Evolutionary conservation across 2,888 invertebrate genomes (phyloP), one percentile per base, ranked within the genome.

Genomic region (Drosophila multiciliata): DNA sequence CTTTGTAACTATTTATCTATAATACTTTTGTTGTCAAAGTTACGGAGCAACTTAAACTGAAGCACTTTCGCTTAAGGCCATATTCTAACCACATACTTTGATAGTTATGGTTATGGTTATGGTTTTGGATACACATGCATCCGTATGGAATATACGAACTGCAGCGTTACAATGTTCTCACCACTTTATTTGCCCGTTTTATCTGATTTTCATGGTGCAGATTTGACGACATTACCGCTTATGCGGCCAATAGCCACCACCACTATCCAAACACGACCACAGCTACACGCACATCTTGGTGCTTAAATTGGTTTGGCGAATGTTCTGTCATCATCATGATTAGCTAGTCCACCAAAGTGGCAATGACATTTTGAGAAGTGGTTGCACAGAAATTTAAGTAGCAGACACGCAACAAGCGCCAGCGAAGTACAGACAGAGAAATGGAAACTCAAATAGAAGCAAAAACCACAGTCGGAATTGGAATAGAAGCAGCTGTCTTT

Each of bases 241-340:
- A 65, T 75, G 62, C 48, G 33, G 26, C 55, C 48, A 58, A 66
- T 73, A 64, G 66, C 29, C 53, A 64, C 64, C 67, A 67, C 67
- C 63, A 9, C 33, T n/a, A 15, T 17, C n/a, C 61, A 29, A 48
- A 32, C 40, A 52, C 20, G 20, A 29, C 38, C n/a, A 40, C 38
- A 11, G 12, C 42, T 20, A 61, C 23, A 53, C 66, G 54, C 73
- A 45, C 66, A n/a, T 70, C 48, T 40, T 40, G 45, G 29, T 23
- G 35, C 35, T 32, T 45, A 79, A 87, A 85, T 89, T 87, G 88
- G 87, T 89, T 89, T 76, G 80, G 73, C 74, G 82, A 85, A 74
- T 89, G 82, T 78, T 74, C 76, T 59, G 74, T 67, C 90, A 89
- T 85, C 80, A 85, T 73, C 84, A 87, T 85, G 87, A 89, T 82